Conservation (phyloP, 1,140 invertebrate genomes). For the Whitmania pigra region DNA sequence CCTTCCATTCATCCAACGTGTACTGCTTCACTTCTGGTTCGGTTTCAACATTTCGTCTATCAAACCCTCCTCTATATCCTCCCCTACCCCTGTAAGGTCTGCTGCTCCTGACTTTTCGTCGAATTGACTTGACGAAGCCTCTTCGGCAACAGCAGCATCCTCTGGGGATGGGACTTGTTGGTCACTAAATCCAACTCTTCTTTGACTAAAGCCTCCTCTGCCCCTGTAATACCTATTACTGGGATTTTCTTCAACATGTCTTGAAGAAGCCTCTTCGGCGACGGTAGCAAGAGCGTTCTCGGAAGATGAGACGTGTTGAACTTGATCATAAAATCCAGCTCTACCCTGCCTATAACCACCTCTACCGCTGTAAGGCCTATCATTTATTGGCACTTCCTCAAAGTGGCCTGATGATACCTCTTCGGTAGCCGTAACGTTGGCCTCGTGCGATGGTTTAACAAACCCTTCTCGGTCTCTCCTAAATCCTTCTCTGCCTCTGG, state of each 20-base stretch:
- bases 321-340: not conserved
- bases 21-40: slow-evolving; percentile 24
- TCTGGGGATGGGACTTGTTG: no score
- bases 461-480: no score
- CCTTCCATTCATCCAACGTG: slow-evolving; percentile 24
- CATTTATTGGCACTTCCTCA: no score
- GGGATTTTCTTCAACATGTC: slow-evolving; percentile 76
- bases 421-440: no score
- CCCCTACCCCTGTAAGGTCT: slow-evolving; percentile 30
- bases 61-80: slow-evolving; percentile 12
- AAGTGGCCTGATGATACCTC: no score
- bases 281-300: slow-evolving; percentile 86
- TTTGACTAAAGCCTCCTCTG: no score
- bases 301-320: slow-evolving; percentile 72
- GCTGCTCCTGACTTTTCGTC: slow-evolving; percentile 45
- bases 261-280: slow-evolving; percentile 90
- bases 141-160: not conserved
- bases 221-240: slow-evolving; percentile 44
- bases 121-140: slow-evolving; percentile 3
- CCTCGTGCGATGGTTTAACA: no score
- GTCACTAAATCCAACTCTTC: no score
- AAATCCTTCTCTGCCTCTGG: no score
- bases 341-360: not conserved
- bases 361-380: no score
- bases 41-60: slow-evolving; percentile 21